These are phyloP conservation scores for Mandrillus leucophaeus DNA, from an alignment of 2,113 vertebrate genomes.

Conservation along the genomic window DNA sequence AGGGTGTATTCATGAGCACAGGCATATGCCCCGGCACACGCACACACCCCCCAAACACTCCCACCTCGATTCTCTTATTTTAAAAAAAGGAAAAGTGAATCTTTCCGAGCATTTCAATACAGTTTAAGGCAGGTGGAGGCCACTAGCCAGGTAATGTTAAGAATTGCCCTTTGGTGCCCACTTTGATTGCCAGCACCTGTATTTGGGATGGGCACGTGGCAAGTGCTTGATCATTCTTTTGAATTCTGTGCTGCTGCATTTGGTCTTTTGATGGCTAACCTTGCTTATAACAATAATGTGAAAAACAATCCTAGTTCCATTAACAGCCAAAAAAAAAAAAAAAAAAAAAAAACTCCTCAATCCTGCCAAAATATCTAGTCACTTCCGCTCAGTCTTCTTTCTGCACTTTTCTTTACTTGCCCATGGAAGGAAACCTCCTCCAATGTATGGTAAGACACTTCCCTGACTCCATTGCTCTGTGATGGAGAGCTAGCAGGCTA, in stretches of 20 bases:
- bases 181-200: background rate
- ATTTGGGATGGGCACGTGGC: background rate
- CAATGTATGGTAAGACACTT: background rate
- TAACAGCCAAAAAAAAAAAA: background rate
- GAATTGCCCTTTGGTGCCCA: background rate
- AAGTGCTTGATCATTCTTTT: background rate
- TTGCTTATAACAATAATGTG: background rate
- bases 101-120: background rate
- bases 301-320: background rate
- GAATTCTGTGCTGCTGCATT: background rate
- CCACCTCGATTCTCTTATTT: background rate
- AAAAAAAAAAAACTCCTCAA: background rate
- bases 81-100: background rate
- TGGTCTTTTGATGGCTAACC: background rate
- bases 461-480: background rate
- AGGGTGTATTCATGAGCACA: background rate
- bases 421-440: background rate
- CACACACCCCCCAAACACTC: background rate
- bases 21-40: rapidly evolving
- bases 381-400: background rate
- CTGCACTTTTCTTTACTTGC: background rate
- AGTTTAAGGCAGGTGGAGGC: background rate
- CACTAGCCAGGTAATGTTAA: background rate
- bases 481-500: background rate
- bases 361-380: background rate